A percentile compares a stretch with the other conserved stretches of the same genome.
Evolutionary conservation across 2,113 vertebrate genomes (phyloP).

Genomic region (Rynchops niger): DNA sequence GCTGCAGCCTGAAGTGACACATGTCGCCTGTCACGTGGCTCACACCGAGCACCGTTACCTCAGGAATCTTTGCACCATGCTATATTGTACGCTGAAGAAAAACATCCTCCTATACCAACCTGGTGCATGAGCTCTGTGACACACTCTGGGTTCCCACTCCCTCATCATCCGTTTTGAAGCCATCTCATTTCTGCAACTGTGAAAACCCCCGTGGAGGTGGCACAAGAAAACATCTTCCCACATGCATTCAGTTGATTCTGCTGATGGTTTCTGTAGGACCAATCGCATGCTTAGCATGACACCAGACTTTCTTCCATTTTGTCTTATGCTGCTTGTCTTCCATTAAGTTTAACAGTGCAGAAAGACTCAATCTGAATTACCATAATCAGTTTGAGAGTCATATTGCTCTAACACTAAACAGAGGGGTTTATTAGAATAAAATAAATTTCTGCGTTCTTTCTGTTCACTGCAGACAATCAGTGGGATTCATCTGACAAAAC

Average conservation of each 20-base stretch:
- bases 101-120: accelerated
- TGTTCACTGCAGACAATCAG: background rate
- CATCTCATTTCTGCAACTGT: background rate
- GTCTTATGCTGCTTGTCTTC: background rate
- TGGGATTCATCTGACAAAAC: background rate
- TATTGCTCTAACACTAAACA: background rate
- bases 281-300: background rate
- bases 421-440: background rate
- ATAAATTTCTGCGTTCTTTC: background rate
- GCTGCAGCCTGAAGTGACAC: background rate
- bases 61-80: background rate
- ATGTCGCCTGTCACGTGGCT: accelerated
- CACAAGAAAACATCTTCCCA: background rate
- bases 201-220: background rate
- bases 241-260: background rate
- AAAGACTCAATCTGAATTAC: background rate
- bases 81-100: background rate
- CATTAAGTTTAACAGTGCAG: background rate
- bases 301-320: background rate
- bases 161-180: background rate
- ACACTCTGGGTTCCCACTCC: accelerated
- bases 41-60: background rate
- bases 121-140: background rate
- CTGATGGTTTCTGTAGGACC: background rate
- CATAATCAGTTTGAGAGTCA: background rate